These are phyloP conservation scores for Pluvialis apricaria DNA, from an alignment of 2,113 vertebrate species.

Conservation along the genomic window DNA sequence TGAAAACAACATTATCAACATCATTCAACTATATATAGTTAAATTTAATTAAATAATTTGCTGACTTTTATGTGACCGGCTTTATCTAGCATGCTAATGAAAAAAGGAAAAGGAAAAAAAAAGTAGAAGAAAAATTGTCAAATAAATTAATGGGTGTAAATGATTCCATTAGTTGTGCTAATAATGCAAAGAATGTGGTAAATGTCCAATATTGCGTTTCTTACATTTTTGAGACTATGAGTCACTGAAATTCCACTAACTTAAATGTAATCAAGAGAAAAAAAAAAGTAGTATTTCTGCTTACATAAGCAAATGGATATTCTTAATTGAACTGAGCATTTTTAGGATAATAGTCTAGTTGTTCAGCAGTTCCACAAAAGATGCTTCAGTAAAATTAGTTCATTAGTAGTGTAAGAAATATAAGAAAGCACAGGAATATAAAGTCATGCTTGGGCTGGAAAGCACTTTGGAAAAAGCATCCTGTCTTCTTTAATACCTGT, in stretches of 20 bases:
- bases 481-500: background rate
- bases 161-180: background rate
- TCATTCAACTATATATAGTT: background rate
- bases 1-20: background rate
- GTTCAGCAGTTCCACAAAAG: background rate
- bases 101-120: background rate
- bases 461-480: background rate
- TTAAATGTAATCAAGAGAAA: background rate
- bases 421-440: background rate
- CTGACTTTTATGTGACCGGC: background rate
- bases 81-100: background rate
- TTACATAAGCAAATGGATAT: background rate
- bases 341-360: background rate
- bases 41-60: conserved; percentile 10
- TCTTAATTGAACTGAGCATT: background rate
- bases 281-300: background rate
- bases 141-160: background rate
- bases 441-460: background rate
- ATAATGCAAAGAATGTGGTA: background rate
- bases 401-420: background rate
- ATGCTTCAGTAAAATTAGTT: background rate
- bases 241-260: background rate
- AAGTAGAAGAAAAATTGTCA: background rate
- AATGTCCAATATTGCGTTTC: background rate
- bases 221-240: background rate